Evolutionary conservation across 2,888 invertebrate species (phyloP).

Genomic region (Noctua janthina): DNA sequence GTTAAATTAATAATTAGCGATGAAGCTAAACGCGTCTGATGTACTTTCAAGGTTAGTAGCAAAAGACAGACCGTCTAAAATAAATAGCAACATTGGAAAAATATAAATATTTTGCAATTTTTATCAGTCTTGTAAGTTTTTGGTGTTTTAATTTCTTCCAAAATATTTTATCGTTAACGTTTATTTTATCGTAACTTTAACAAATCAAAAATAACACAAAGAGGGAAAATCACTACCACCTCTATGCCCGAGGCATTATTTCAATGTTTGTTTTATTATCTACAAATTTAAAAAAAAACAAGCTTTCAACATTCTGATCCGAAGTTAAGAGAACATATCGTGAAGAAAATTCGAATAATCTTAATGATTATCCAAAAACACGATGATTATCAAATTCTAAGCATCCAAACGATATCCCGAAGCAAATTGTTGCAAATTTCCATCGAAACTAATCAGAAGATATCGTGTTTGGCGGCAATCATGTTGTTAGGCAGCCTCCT

Average conservation of each 20-base stretch:
- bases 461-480: constrained; percentile 66
- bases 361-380: constrained; percentile 48
- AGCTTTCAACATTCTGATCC: constrained; percentile 25
- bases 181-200: not conserved
- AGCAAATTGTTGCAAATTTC: constrained; percentile 56
- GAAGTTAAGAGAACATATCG: constrained; percentile 10
- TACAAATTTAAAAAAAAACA: constrained; percentile 2
- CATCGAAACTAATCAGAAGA: constrained; percentile 47
- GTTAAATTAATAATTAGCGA: constrained; percentile 64
- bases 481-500: constrained; percentile 59
- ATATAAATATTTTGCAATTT: not conserved
- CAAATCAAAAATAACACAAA: not conserved
- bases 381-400: constrained; percentile 62
- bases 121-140: not conserved
- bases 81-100: not conserved
- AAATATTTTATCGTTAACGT: not conserved
- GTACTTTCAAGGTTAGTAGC: constrained; percentile 51
- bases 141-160: not conserved
- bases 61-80: constrained; percentile 37
- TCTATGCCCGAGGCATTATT: constrained; percentile 1
- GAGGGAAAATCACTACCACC: not conserved
- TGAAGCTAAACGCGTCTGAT: constrained; percentile 52
- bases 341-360: constrained; percentile 44
- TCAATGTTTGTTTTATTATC: constrained; percentile 44
- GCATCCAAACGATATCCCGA: constrained; percentile 43